Percentiles rank a stretch among this genome's conserved stretches.
phyloP scores from a whole-genome alignment of 2,797 vertebrate genomes.

The Cyclopterus lumpus region DNA sequence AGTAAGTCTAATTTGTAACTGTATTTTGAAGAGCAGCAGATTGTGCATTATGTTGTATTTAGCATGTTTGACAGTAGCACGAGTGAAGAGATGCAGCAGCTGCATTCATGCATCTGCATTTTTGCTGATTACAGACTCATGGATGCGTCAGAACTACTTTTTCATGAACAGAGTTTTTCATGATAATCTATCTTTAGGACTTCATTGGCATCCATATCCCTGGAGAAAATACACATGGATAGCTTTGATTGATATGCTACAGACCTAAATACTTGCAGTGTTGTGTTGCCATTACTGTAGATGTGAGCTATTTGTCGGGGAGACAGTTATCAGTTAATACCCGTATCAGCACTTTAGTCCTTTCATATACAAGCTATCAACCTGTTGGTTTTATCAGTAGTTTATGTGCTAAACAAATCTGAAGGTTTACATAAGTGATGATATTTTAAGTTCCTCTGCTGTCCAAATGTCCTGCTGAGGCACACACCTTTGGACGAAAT shows the following conservation, averaged over 20 bases:
- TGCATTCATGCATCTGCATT: not conserved
- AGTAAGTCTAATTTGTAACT: not conserved
- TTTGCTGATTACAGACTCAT: not conserved
- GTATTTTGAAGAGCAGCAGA: not conserved
- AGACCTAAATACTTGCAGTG: not conserved
- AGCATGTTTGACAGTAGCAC: not conserved
- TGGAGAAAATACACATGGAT: not conserved
- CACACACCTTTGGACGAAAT: not conserved
- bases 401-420: not conserved
- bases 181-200: not conserved
- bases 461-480: not conserved
- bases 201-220: not conserved
- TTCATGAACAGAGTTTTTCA: not conserved
- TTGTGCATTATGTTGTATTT: not conserved
- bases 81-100: not conserved
- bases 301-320: not conserved
- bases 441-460: conserved; percentile 4
- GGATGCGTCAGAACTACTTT: not conserved
- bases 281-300: not conserved
- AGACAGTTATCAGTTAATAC: not conserved
- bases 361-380: not conserved
- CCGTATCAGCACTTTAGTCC: not conserved
- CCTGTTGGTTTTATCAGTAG: conserved; percentile 1
- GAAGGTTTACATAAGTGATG: not conserved
- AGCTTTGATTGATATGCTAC: not conserved